Percentiles rank a stretch among this genome's conserved stretches.
Conservation (phyloP, 35 echinoderm and acorn worm species). For the Patiria miniata region DNA sequence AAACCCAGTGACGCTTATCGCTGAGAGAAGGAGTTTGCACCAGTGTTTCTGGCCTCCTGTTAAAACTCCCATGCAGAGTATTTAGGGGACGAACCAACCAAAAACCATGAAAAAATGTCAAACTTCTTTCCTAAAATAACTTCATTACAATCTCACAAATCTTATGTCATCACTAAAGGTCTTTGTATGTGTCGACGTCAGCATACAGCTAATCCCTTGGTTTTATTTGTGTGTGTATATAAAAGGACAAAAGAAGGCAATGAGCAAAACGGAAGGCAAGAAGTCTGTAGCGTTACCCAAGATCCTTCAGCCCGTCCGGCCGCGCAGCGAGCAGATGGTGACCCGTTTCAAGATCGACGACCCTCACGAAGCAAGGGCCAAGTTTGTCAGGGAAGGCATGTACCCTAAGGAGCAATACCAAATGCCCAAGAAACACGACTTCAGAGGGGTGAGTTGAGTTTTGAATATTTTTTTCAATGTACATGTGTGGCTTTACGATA, state of each 20-base stretch:
- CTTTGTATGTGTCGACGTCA: too few species aligned
- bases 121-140: too few species aligned
- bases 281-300: conserved; percentile 58
- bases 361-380: conserved; percentile 45
- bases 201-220: too few species aligned
- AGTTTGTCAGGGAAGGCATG: conserved; percentile 64
- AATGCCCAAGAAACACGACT: conserved; percentile 82
- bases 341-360: conserved; percentile 65
- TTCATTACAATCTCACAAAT: too few species aligned
- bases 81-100: too few species aligned
- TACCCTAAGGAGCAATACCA: conserved; percentile 60
- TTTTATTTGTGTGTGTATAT: neutral
- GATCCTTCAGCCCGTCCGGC: conserved; percentile 56
- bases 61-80: too few species aligned
- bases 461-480: neutral
- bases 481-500: neutral
- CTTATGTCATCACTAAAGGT: too few species aligned
- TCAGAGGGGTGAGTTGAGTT: conserved; percentile 77
- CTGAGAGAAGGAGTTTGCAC: too few species aligned
- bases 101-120: too few species aligned
- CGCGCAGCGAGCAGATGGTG: conserved; percentile 61
- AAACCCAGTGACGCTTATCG: too few species aligned
- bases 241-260: neutral
- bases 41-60: too few species aligned
- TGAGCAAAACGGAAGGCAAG: neutral